These are phyloP conservation scores for Premnoplex brunnescens DNA, from an alignment of 2,797 vertebrate species.

Conservation along the genomic window DNA sequence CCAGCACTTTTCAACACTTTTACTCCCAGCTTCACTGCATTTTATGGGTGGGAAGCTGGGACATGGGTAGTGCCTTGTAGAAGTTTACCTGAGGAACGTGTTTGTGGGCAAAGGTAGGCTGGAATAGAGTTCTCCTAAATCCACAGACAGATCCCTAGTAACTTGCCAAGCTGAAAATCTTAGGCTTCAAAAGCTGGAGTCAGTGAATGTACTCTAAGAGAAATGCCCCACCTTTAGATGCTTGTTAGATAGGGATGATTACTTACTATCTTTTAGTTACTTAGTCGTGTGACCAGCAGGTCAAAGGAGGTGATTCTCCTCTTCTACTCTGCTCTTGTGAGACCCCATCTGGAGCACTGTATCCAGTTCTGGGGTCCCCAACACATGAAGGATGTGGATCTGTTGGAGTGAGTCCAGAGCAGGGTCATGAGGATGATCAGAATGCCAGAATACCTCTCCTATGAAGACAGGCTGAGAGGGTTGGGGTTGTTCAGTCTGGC, in stretches of 20 bases:
- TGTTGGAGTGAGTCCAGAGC: neutral
- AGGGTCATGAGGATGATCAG: neutral
- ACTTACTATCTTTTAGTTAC: neutral
- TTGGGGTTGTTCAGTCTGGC: neutral
- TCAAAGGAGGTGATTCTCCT: neutral
- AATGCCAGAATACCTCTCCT: neutral
- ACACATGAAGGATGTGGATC: neutral
- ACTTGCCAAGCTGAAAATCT: neutral
- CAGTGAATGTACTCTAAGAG: neutral
- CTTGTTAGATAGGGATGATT: neutral
- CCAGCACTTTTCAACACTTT: neutral
- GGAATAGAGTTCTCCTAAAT: neutral
- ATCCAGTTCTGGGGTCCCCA: neutral
- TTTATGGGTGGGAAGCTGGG: neutral
- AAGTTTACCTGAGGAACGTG: neutral
- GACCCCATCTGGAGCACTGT: neutral
- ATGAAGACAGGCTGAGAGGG: neutral
- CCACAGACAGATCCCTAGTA: neutral
- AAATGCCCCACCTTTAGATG: neutral
- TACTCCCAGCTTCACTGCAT: neutral
- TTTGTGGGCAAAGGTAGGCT: neutral
- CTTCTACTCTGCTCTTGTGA: neutral
- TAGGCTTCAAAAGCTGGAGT: neutral
- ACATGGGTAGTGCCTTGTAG: neutral
- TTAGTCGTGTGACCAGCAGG: neutral